Base-by-base conservation (phyloP, 2,888 invertebrate species). In the Tetragonula carbonaria region DNA sequence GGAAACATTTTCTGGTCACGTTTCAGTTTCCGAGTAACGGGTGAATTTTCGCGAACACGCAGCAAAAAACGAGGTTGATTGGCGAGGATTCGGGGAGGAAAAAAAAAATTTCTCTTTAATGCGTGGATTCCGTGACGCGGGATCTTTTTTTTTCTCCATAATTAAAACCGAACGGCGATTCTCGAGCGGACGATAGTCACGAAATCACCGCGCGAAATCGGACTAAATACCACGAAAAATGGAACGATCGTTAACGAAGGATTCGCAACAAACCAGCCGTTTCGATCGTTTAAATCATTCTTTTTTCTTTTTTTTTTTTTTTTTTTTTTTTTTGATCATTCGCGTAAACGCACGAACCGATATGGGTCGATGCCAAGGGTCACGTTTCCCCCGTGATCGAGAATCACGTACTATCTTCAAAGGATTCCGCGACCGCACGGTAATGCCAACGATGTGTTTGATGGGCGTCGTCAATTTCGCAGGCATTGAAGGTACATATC, bases 351-450 rank as follows among this genome's bases (percentile, higher is more conserved):
- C 11, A 14, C 38, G 45, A 33, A 6, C 70, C 68, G 73, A 59
- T 74, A n/a, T 2, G 50, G 63, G 83, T 80, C 87, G 85, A 73
- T 86, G 86, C 72, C 90, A 87, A 87, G 86, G 82, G 81, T 33
- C 81, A 59, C 80, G 82, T 62, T 28, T 68, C 28, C 81, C 83
- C 82, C 80, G n/a, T 3, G 73, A 63, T 76, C 80, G 74, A 80
- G 82, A 74, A 80, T 91, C 87, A 83, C 86, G 88, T 82, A 90
- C 84, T 53, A 80, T 78, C 76, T 77, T 88, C 78, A 77, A 85
- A 88, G 86, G 74, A 38, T 67, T 63, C 86, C 89, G 89, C 88
- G 74, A 90, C 87, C 88, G 82, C 90, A 86, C 84, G 38, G 77
- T 86, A 84, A 87, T 82, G 66, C 71, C 50, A 59, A 68, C 86